Percentiles rank a stretch among this genome's conserved stretches.
phyloP scores from a whole-genome alignment of 23 tunicate genomes.

The Diplosoma virens region DNA sequence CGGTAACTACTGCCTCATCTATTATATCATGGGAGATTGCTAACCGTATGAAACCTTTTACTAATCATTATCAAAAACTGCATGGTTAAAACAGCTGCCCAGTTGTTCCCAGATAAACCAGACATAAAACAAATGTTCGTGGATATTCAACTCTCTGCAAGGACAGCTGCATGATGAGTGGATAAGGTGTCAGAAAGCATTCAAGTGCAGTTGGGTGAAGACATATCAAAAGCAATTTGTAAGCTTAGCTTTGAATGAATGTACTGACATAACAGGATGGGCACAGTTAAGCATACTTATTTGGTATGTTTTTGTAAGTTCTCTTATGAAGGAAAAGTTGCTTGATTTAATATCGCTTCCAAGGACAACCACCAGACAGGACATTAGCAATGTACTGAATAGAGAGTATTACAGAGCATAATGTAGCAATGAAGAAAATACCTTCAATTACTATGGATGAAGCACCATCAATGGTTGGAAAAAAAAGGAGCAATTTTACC shows the following conservation, averaged over 20 bases:
- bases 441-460: not conserved
- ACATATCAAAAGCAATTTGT: constrained; percentile 3
- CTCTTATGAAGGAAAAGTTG: constrained; percentile 5
- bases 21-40: no score
- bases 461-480: not conserved
- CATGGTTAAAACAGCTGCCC: no score
- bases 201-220: constrained; percentile 18
- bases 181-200: constrained; percentile 18
- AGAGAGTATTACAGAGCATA: not conserved
- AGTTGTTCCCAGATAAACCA: no score
- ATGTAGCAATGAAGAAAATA: constrained; percentile 29
- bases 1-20: no score
- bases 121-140: constrained; percentile 3
- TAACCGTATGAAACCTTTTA: no score
- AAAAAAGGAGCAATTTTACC: constrained; percentile 9
- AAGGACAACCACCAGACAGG: constrained; percentile 8
- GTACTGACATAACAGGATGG: constrained; percentile 15
- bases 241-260: constrained; percentile 16
- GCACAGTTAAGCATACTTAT: constrained; percentile 7
- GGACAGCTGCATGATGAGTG: constrained; percentile 32
- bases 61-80: no score
- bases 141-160: constrained; percentile 25
- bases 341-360: constrained; percentile 19
- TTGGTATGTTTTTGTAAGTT: constrained; percentile 22
- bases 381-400: not conserved